Base-by-base conservation (phyloP, 2,113 vertebrate genomes). In the Chunga burmeisteri region DNA sequence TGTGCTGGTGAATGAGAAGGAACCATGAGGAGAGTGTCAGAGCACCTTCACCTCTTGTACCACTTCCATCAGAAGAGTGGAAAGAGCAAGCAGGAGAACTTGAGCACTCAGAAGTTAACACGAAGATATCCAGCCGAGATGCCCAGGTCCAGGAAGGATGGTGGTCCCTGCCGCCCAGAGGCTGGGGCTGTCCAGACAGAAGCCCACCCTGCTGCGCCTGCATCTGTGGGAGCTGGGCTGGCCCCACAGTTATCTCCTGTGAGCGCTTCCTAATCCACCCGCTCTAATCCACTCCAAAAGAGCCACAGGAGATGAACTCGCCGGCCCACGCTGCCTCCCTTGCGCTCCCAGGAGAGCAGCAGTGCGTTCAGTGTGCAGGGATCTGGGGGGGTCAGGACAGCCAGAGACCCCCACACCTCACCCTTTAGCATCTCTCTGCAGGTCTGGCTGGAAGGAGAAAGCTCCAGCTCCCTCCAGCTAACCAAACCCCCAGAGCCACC, bases 111-210 rank as follows among this genome's bases (percentile, higher is more conserved):
- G 49, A 58, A 29, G 25, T 3, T 38, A 40, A 29, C 1, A 2
- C 47, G 68, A 67, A 61, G 62, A 56, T 52, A 44, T 71, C 27
- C 17, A 4, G 15, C 42, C 11, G 42, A 11, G 26, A 27, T 3
- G 2, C 21, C 13, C 36, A n/a, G 47, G 32, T 29, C 27, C 3
- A 6, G 27, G 42, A 16, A 50, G 38, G 22, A 52, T 36, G 34
- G 44, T 8, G 10, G 44, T 65, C 21, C 25, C 30, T 1, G 1
- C 23, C 2, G 0, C 3, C 1, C 38, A 34, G 46, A 44, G 52
- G 26, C 52, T 44, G 23, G 12, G 15, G 6, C 46, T 67, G 32
- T 38, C 32, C 61, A 46, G 46, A 46, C 62, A 53, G 71, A 15
- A 75, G 18, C 38, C 27, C 22, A 29, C 36, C 27, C 32, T 4